Base-by-base conservation (phyloP, 2,113 vertebrate genomes). In the Cyprinus carpio region DNA sequence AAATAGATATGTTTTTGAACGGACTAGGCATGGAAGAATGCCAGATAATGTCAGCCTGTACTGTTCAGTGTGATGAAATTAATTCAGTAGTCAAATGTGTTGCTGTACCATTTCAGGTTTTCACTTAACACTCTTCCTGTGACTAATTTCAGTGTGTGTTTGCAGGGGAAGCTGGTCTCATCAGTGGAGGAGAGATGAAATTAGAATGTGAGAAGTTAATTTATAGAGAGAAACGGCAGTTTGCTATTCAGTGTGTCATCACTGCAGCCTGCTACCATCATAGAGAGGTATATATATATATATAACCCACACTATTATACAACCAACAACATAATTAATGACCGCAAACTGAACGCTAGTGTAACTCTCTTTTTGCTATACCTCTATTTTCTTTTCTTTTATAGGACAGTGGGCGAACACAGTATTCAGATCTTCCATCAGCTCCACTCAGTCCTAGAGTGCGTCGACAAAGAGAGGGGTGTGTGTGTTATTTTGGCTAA, bases 171-270 rank as follows among this genome's bases (percentile, higher is more conserved):
- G 88, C 89, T 0, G 89, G 86, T 7, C 88, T 95, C 77, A 87
- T 95, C 23, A 91, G 85, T 49, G 90, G 94, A 84, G 89, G 83
- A 29, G 95, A 94, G 91, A 88, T 95, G 87, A 90, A 91, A 76
- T 86, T 90, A 56, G 92, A 92, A 84, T 43, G 90, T 81, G 89
- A 91, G 18, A 58, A 40, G 31, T 88, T 95, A 27, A 85, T 88
- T 89, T 95, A 94, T 88, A 90, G 93, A 75, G 93, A 95, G 88
- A 90, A 90, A 77, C 91, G 87, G 6, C 90, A 87, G 75, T 92
- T 95, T 83, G 92, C 92, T 75, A 81, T 95, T 88, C 94, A 95
- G 90, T 94, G 94, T 18, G 89, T 90, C 0, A 82, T 95, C 62
- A 90, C 89, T 78, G 93, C 94, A 13, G 90, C 90, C 2, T 87